Base-by-base conservation (phyloP, 1,140 invertebrate species). In the Helicoverpa zea region DNA sequence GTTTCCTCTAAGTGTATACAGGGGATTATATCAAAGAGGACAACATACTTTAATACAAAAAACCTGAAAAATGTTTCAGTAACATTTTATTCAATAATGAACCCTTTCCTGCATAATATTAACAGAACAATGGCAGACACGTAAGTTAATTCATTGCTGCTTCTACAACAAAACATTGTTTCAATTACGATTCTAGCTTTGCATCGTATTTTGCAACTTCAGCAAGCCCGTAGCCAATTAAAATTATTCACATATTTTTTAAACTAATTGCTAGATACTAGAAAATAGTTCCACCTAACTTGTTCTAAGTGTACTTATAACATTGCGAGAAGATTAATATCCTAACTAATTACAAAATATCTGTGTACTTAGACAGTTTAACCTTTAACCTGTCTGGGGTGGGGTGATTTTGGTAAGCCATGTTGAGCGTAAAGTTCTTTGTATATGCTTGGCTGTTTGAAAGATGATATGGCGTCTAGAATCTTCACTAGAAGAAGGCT, bases 1-100 rank as follows among this genome's bases (percentile, higher is more conserved):
- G 43, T 29, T 58, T 47, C 13, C 23, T 68, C n/a, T 68, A 18
- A 68, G 43, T 49, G 64, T 43, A 63, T 75, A 59, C 59, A 63
- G 49, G 68, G 29, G 49, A 54, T 64, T 66, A 49, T 77, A 54
- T 66, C 47, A 66, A 77, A 51, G 68, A 29, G 47, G 18, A 30
- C 47, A 13, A 52, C 18, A 30, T 72, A 29, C 23, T 72, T 29
- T 72, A 23, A 1, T 18, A 68, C 64, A 49, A 63, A 29, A 30
- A 14, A n/a, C 63, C 35, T 66, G 63, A n/a, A 16, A 64, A 66
- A 66, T 47, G 63, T 47, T 47, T 18, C 35, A 66, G 30, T 66
- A 66, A 66, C 43, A 3, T 66, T 66, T 47, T 47, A 66, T 47
- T 14, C n/a, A 66, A 9, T n/a, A 14, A 18, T 43, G n/a, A n/a